Evolutionary conservation across 92 coral and sea anemone species (phyloP).

Genomic region (Bergia sp.): DNA sequence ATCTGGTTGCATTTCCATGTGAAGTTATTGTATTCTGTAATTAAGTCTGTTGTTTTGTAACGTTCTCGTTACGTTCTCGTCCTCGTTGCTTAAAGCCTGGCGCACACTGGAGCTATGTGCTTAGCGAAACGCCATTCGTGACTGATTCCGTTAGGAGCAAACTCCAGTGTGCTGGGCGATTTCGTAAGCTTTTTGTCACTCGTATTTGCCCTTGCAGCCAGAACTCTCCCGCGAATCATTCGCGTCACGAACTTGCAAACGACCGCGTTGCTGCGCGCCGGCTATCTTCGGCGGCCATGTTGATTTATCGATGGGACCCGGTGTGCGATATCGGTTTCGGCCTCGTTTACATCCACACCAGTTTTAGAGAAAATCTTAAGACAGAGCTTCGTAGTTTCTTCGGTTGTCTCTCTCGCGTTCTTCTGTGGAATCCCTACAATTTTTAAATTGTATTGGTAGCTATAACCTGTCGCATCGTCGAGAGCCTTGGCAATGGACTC

Average conservation of each 20-base stretch:
- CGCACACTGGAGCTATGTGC: no score
- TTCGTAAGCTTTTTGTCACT: no score
- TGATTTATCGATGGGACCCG: background rate
- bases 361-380: background rate
- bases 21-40: no score
- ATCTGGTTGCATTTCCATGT: no score
- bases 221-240: background rate
- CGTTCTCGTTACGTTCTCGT: no score
- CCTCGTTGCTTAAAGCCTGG: no score
- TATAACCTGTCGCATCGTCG: background rate
- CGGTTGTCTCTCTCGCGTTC: background rate
- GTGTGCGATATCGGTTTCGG: background rate
- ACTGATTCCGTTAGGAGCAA: no score
- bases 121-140: no score
- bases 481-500: background rate
- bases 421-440: background rate
- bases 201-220: background rate
- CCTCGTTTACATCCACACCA: background rate
- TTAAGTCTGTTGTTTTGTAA: no score
- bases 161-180: no score
- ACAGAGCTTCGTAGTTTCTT: background rate
- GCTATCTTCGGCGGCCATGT: background rate
- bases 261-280: background rate
- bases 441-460: no score
- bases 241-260: background rate